phyloP scores from a whole-genome alignment of 2,888 invertebrate genomes.

The Cryptus viduatorius region DNA sequence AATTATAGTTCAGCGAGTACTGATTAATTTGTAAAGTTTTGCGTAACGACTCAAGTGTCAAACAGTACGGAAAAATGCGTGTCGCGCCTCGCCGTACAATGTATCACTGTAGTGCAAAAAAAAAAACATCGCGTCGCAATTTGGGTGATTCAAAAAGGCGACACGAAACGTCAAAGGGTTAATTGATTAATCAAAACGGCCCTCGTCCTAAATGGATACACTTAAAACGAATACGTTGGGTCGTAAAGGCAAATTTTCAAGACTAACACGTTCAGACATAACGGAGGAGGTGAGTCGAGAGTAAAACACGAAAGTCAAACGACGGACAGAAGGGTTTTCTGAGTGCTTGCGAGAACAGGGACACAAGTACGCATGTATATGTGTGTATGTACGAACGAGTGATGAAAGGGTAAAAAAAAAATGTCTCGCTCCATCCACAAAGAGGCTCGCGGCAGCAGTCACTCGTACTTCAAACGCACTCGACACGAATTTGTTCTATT shows the following conservation, averaged over 20 bases:
- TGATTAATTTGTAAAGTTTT: too few relatives aligned
- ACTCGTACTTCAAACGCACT: slow-evolving; percentile 75
- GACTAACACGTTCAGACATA: slow-evolving; percentile 33
- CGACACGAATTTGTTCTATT: slow-evolving; percentile 79
- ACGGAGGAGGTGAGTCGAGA: slow-evolving; percentile 13
- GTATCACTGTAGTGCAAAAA: background rate
- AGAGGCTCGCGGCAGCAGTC: slow-evolving; percentile 73
- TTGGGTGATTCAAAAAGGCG: background rate
- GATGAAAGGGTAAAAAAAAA: slow-evolving; percentile 68
- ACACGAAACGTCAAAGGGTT: background rate
- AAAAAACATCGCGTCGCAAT: background rate
- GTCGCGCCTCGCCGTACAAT: background rate
- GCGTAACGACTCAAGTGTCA: too few relatives aligned
- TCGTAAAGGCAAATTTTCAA: background rate
- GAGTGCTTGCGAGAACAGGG: slow-evolving; percentile 5
- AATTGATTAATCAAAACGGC: slow-evolving; percentile 15
- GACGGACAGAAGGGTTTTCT: slow-evolving; percentile 16
- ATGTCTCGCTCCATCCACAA: slow-evolving; percentile 69
- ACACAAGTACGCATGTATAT: background rate
- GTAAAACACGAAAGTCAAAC: slow-evolving; percentile 29
- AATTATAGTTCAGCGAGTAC: too few relatives aligned
- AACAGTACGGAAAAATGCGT: background rate
- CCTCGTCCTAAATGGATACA: background rate
- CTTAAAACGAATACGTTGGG: slow-evolving; percentile 7
- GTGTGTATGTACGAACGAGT: slow-evolving; percentile 45